phyloP scores from a whole-genome alignment of 2,888 invertebrate genomes.

The Synanthedon formicaeformis region DNA sequence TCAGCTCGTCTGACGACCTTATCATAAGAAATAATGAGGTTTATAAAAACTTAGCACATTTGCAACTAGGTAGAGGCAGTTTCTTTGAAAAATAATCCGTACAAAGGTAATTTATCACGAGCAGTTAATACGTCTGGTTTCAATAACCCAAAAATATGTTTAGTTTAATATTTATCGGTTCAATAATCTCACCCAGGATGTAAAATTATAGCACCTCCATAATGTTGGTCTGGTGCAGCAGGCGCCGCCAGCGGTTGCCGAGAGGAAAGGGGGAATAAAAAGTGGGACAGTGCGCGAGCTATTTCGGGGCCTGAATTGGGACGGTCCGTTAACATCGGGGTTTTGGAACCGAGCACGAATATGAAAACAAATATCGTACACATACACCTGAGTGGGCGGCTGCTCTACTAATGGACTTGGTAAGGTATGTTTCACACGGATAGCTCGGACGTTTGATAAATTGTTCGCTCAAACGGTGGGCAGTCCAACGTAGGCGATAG shows the following conservation, averaged over 20 bases:
- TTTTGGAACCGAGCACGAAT: slow-evolving; percentile 36
- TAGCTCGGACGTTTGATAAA: neutral
- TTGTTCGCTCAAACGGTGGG: neutral
- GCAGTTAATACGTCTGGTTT: too few species aligned
- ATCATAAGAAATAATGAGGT: too few species aligned
- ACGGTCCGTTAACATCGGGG: slow-evolving; percentile 57
- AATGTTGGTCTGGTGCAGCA: slow-evolving; percentile 14
- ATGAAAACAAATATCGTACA: slow-evolving; percentile 45
- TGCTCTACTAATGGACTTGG: slow-evolving; percentile 13
- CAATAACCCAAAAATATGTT: too few species aligned
- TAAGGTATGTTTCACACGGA: slow-evolving; percentile 12
- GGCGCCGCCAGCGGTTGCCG: slow-evolving; percentile 13
- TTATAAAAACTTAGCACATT: too few species aligned
- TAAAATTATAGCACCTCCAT: neutral
- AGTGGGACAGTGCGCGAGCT: slow-evolving; percentile 51
- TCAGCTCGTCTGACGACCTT: too few species aligned
- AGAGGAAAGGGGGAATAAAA: slow-evolving; percentile 27
- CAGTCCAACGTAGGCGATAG: neutral
- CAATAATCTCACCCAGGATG: too few species aligned
- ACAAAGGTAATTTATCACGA: too few species aligned
- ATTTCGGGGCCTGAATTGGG: slow-evolving; percentile 61
- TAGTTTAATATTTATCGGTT: too few species aligned
- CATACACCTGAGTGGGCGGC: slow-evolving; percentile 38
- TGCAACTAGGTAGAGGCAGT: too few species aligned
- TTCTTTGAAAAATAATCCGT: too few species aligned